phyloP scores from a whole-genome alignment of 1,140 invertebrate genomes.

The Drosophila quadrilineata region DNA sequence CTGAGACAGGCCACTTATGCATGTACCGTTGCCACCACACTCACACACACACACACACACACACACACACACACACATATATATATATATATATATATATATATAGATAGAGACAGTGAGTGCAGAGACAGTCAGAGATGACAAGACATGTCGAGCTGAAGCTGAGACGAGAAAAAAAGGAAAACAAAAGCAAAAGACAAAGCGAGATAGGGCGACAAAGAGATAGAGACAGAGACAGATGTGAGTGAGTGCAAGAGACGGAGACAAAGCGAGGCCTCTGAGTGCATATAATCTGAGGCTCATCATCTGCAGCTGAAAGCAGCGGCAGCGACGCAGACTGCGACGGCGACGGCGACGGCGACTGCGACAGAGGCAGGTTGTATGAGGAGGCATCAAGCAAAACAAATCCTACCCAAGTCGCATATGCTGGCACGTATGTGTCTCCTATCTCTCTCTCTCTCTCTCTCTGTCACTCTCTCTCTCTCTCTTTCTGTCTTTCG shows the following conservation, averaged over 20 bases:
- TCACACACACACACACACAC: slow-evolving; percentile 8
- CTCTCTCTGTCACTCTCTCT: background rate
- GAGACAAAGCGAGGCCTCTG: slow-evolving; percentile 57
- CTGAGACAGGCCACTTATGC: slow-evolving; percentile 64
- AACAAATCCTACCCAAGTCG: slow-evolving; percentile 60
- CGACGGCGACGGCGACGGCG: background rate
- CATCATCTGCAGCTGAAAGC: slow-evolving; percentile 51
- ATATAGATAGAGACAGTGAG: too few species aligned
- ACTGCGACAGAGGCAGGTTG: background rate
- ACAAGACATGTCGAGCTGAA: slow-evolving; percentile 38
- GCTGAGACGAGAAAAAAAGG: background rate
- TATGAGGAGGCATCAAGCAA: slow-evolving; percentile 12
- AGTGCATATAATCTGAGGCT: slow-evolving; percentile 67
- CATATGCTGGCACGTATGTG: slow-evolving; percentile 46
- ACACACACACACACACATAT: slow-evolving; percentile 3
- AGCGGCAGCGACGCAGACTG: background rate
- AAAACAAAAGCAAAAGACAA: background rate
- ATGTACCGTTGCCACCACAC: slow-evolving; percentile 60
- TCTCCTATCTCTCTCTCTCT: background rate
- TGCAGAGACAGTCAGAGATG: slow-evolving; percentile 9
- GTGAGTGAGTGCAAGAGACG: background rate
- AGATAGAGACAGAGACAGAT: background rate
- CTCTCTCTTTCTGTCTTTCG: background rate
- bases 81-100: too few species aligned
- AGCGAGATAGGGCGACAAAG: background rate